These are phyloP conservation scores for Calephelis perditalis DNA, from an alignment of 2,888 invertebrate species.

Conservation along the genomic window DNA sequence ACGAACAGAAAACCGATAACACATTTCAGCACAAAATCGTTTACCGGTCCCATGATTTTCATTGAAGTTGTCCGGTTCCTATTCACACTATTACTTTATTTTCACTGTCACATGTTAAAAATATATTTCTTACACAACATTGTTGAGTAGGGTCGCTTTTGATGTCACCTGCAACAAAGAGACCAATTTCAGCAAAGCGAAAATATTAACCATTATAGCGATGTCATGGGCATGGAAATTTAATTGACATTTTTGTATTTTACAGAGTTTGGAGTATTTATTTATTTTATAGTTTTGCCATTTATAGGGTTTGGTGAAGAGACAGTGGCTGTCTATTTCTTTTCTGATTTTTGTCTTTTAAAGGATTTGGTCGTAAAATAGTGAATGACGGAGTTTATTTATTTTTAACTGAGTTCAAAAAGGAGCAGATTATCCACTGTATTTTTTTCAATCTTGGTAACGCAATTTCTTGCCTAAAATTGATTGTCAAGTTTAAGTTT, in stretches of 20 bases:
- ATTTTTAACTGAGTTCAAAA: too few relatives aligned
- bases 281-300: too few relatives aligned
- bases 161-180: conserved; percentile 54
- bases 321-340: too few relatives aligned
- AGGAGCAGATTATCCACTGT: too few relatives aligned
- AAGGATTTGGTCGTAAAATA: too few relatives aligned
- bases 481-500: too few relatives aligned
- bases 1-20: background rate
- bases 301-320: too few relatives aligned
- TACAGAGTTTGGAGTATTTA: background rate
- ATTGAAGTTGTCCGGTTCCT: background rate
- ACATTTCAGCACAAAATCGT: conserved; percentile 18
- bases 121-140: conserved; percentile 31
- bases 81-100: conserved; percentile 26
- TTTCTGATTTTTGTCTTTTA: too few relatives aligned
- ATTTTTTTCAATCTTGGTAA: too few relatives aligned
- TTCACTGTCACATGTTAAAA: conserved; percentile 29
- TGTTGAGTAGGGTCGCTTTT: conserved; percentile 33
- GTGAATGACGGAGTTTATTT: too few relatives aligned
- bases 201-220: conserved; percentile 19
- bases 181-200: conserved; percentile 36
- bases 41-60: conserved; percentile 12
- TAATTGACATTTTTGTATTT: conserved; percentile 13
- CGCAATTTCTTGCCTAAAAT: too few relatives aligned
- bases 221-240: conserved; percentile 8